These are phyloP conservation scores for Artibeus lituratus DNA, from an alignment of 2,797 vertebrate species.

Conservation along the genomic window DNA sequence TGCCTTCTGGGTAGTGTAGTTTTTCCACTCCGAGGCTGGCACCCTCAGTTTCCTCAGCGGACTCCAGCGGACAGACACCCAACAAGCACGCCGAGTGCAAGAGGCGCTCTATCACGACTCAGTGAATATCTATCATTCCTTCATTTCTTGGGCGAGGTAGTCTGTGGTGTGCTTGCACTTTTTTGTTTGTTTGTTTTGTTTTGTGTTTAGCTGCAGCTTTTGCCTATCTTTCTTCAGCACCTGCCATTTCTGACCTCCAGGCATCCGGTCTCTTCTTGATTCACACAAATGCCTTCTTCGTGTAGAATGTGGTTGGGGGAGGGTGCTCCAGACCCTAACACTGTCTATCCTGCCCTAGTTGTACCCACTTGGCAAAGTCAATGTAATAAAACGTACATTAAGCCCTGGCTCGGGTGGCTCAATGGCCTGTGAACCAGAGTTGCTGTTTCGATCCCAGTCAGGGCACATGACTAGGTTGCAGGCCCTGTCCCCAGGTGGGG, in stretches of 20 bases:
- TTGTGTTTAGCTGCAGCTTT: neutral
- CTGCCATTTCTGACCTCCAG: neutral
- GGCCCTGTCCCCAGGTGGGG: too few relatives aligned
- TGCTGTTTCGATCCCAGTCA: too few relatives aligned
- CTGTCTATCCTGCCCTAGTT: neutral
- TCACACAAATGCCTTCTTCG: neutral
- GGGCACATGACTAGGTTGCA: too few relatives aligned
- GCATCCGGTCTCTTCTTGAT: neutral
- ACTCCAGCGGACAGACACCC: neutral
- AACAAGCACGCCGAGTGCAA: too few relatives aligned
- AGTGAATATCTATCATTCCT: too few relatives aligned
- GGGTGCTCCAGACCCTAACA: neutral
- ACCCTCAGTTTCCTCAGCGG: neutral
- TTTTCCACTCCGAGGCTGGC: neutral
- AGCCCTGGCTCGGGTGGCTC: neutral
- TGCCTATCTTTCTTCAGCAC: neutral
- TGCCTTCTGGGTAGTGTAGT: neutral
- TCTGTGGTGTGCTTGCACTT: too few relatives aligned
- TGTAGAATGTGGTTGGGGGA: neutral
- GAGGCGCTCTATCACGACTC: too few relatives aligned
- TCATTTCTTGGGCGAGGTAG: too few relatives aligned
- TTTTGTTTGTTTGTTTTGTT: too few relatives aligned
- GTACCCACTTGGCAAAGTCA: neutral
- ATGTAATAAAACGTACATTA: neutral
- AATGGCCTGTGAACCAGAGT: too few relatives aligned